phyloP scores from a whole-genome alignment of 2,797 vertebrate species.

The Coendou prehensilis region DNA sequence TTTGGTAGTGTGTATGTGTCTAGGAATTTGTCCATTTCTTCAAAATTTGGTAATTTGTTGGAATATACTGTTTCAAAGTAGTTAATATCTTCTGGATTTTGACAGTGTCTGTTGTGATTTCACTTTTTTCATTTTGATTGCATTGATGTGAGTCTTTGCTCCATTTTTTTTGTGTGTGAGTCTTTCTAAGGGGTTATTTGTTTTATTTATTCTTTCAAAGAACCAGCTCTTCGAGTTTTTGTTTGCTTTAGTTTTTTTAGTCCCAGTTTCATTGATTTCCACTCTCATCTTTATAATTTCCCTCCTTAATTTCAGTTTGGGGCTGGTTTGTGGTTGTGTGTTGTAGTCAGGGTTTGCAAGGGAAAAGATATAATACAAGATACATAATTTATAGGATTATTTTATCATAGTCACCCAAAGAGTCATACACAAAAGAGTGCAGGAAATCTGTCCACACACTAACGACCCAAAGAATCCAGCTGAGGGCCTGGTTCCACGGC shows the following conservation, averaged over 20 bases:
- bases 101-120: not conserved
- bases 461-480: too few species aligned
- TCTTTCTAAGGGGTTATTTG: not conserved
- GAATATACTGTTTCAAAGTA: not conserved
- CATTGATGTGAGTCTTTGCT: not conserved
- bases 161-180: not conserved
- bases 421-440: too few species aligned
- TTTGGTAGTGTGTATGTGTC: not conserved
- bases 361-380: too few species aligned
- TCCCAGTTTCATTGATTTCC: not conserved
- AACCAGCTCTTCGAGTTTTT: not conserved
- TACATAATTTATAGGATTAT: too few species aligned
- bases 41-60: not conserved
- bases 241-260: not conserved
- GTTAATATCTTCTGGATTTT: not conserved
- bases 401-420: too few species aligned
- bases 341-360: too few species aligned
- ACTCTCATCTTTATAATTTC: not conserved
- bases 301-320: not conserved
- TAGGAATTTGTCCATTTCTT: not conserved
- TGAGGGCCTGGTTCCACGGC: too few species aligned
- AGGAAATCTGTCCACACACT: too few species aligned
- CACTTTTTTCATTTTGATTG: not conserved
- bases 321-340: not conserved
- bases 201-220: not conserved